phyloP scores from a whole-genome alignment of 1,140 invertebrate species.

The Apolygus lucorum region DNA sequence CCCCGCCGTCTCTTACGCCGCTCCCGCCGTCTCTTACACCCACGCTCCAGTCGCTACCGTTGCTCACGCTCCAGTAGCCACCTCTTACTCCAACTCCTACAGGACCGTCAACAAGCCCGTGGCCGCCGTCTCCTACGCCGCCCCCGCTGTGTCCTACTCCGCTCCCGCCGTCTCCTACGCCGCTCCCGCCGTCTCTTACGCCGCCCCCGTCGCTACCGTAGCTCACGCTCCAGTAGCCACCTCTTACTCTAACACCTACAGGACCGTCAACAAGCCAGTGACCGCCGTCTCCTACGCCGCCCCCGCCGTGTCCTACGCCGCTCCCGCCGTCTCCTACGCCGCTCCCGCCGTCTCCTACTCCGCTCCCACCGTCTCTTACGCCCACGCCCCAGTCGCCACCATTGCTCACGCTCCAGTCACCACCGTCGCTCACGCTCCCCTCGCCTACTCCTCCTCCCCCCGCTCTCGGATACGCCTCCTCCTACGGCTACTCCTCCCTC shows the following conservation, averaged over 20 bases:
- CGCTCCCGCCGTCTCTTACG: constrained; percentile 4
- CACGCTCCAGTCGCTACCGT: background rate
- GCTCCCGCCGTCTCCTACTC: constrained; percentile 16
- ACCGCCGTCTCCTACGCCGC: constrained; percentile 6
- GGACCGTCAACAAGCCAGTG: constrained; percentile 21
- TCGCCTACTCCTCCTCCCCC: background rate
- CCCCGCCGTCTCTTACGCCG: constrained; percentile 8
- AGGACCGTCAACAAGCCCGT: constrained; percentile 19
- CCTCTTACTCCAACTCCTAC: constrained; percentile 20
- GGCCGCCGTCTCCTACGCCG: constrained; percentile 10
- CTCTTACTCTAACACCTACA: constrained; percentile 23
- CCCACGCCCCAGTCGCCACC: constrained; percentile 10
- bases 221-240: constrained; percentile 21
- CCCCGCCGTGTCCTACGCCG: constrained; percentile 16
- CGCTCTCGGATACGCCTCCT: constrained; percentile 10
- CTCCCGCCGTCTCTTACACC: constrained; percentile 2
- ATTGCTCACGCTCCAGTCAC: constrained; percentile 11
- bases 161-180: constrained; percentile 9
- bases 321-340: constrained; percentile 19
- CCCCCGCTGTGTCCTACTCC: constrained; percentile 9
- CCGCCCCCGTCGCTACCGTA: constrained; percentile 17
- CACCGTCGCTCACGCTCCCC: background rate
- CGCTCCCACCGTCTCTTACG: constrained; percentile 9
- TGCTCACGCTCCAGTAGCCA: constrained; percentile 16
- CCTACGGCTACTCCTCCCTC: constrained; percentile 17